A percentile compares a stretch with the other conserved stretches of the same genome.
Conservation (phyloP, 2,797 vertebrate species). For the Melanotaenia maccullochi region DNA sequence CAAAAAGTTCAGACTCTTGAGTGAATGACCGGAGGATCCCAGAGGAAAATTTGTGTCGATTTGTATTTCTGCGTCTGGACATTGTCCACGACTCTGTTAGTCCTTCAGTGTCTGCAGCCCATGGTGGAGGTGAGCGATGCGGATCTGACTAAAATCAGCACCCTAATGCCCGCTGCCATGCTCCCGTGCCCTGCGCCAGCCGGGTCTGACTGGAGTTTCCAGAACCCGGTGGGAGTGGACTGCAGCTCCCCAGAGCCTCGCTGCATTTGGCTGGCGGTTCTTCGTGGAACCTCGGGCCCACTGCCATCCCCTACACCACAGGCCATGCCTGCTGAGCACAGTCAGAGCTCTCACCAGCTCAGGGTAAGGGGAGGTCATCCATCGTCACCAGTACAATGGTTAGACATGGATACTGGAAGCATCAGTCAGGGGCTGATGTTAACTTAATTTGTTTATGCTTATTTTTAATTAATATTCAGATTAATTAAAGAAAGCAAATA, state of each 20-base stretch:
- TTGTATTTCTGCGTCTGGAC: conserved; percentile 30
- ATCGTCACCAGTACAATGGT: not conserved
- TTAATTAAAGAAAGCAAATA: not conserved
- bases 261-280: conserved; percentile 93
- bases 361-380: conserved; percentile 71
- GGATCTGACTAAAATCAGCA: conserved; percentile 54
- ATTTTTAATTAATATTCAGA: not conserved
- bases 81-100: conserved; percentile 13
- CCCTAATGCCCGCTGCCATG: conserved; percentile 78
- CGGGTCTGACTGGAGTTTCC: conserved; percentile 87
- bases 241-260: conserved; percentile 93
- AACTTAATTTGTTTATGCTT: not conserved
- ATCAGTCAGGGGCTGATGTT: not conserved
- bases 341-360: conserved; percentile 55
- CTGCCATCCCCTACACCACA: conserved; percentile 26
- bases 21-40: conserved; percentile 36
- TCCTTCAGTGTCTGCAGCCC: conserved; percentile 36
- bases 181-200: conserved; percentile 66
- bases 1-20: conserved; percentile 25
- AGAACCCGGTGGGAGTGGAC: conserved; percentile 91
- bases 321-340: conserved; percentile 34
- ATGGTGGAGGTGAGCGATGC: conserved; percentile 67
- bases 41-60: conserved; percentile 20
- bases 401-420: not conserved
- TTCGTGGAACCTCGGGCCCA: conserved; percentile 68